Conservation (phyloP, 2,888 invertebrate species). For the Lydus trimaculatus region DNA sequence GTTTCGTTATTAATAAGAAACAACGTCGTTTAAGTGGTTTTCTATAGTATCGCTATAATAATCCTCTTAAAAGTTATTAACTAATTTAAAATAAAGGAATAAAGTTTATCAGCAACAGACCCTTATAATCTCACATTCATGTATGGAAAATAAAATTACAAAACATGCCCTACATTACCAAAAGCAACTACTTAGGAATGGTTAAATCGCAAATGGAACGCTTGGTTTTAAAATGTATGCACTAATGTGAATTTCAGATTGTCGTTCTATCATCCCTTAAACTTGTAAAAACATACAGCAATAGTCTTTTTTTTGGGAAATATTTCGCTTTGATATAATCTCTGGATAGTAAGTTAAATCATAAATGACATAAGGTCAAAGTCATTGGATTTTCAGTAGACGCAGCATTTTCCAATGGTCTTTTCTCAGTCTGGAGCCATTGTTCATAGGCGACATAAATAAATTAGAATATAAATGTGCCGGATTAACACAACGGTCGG, state of each 20-base stretch:
- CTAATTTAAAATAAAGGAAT: constrained; percentile 21
- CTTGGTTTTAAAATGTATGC: constrained; percentile 42
- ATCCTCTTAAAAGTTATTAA: constrained; percentile 24
- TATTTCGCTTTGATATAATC: not conserved
- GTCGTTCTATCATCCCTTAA: too few relatives aligned
- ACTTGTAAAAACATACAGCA: not conserved
- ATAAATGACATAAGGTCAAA: constrained; percentile 19
- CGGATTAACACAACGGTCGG: constrained; percentile 41
- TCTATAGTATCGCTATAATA: constrained; percentile 10
- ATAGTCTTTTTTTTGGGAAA: too few relatives aligned
- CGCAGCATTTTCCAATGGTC: constrained; percentile 31
- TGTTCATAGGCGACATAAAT: constrained; percentile 46
- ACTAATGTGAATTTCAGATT: constrained; percentile 32
- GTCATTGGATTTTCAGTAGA: constrained; percentile 31
- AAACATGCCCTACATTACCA: constrained; percentile 36
- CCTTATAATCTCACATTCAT: constrained; percentile 38
- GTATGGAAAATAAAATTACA: constrained; percentile 40
- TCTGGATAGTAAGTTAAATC: not conserved
- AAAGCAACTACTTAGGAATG: constrained; percentile 35
- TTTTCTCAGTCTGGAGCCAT: constrained; percentile 37
- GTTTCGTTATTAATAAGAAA: not conserved
- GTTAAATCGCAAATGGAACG: constrained; percentile 42
- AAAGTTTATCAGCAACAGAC: constrained; percentile 25
- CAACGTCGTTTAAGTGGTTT: not conserved
- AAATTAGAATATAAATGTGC: constrained; percentile 50